Evolutionary conservation across 1,140 invertebrate genomes (phyloP), one percentile per base, ranked within the genome.

Genomic region (Hestina assimilis): DNA sequence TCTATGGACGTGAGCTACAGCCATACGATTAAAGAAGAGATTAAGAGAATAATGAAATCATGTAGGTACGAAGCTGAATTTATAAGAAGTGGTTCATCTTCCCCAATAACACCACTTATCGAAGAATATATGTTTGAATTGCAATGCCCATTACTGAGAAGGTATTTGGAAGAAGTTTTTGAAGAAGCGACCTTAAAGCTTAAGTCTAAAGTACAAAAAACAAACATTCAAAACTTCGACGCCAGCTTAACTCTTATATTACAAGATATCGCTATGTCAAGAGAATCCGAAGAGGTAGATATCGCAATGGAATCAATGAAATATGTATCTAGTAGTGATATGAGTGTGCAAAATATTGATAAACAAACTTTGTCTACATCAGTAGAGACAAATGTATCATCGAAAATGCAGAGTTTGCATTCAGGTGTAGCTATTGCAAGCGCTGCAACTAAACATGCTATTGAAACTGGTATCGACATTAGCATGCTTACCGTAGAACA

Each of bases 61-160:
- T 20, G 40, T 21, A 40, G 31, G 43, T 15, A 23, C 17, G 26
- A 53, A 46, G 26, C 29, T 26, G 43, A 47, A 48, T 33, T 28
- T 20, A 46, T 23, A 8, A 50, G 14, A 42, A 42, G 19, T 42
- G 56, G 60, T 1, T 38, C 66, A 4, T 50, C 55, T 9, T 53
- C 55, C 9, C 55, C 59, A 14, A 19, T 52, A 11, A 55, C 59
- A 4, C 64, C 64, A n/a, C n/a, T 63, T 17, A 33, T 58, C 23
- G 59, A 66, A 21, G 59, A 63, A 46, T 66, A n/a, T n/a, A n/a
- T n/a, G n/a, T n/a, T n/a, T n/a, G n/a, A n/a, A n/a, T n/a, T n/a
- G n/a, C n/a, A n/a, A n/a, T n/a, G n/a, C n/a, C n/a, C n/a, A n/a
- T n/a, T n/a, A n/a, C n/a, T n/a, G n/a, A n/a, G n/a, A n/a, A n/a